These are phyloP conservation scores for Ptilonorhynchus violaceus DNA, from an alignment of 2,113 vertebrate species.

Conservation along the genomic window DNA sequence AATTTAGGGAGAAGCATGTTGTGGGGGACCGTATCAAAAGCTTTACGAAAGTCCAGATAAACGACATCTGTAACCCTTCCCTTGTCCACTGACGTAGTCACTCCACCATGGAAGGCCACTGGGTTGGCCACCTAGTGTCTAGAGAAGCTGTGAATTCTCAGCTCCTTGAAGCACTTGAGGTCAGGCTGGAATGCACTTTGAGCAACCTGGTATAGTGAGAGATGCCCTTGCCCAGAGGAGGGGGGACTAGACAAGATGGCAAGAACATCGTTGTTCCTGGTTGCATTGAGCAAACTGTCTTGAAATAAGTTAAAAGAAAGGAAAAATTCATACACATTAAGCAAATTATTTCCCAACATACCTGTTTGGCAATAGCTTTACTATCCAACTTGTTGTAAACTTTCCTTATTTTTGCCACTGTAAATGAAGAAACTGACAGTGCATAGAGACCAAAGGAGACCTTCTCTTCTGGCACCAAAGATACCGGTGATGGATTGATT, in stretches of 20 bases:
- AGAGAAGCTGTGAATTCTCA: background rate
- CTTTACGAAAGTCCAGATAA: background rate
- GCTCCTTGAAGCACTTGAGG: background rate
- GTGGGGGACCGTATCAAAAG: background rate
- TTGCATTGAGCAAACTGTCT: background rate
- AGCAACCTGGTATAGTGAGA: background rate
- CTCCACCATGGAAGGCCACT: background rate
- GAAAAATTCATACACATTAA: background rate
- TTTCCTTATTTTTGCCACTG: conserved; percentile 95
- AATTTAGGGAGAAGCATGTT: background rate
- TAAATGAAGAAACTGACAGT: conserved; percentile 89
- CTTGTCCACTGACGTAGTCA: background rate
- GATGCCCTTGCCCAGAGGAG: background rate
- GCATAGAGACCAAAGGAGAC: conserved; percentile 95
- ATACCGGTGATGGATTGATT: conserved; percentile 77
- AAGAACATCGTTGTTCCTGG: background rate
- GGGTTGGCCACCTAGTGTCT: background rate
- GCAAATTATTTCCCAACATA: conserved; percentile 29
- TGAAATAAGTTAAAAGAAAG: background rate
- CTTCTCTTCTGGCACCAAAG: conserved; percentile 92
- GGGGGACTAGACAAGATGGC: background rate
- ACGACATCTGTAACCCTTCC: background rate
- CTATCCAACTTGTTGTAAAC: conserved; percentile 97
- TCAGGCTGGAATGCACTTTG: background rate
- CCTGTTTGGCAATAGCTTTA: conserved; percentile 98